A percentile compares a stretch with the other conserved stretches of the same genome.
phyloP scores from a whole-genome alignment of 1,140 invertebrate species.

The Drosophila fuyamai region DNA sequence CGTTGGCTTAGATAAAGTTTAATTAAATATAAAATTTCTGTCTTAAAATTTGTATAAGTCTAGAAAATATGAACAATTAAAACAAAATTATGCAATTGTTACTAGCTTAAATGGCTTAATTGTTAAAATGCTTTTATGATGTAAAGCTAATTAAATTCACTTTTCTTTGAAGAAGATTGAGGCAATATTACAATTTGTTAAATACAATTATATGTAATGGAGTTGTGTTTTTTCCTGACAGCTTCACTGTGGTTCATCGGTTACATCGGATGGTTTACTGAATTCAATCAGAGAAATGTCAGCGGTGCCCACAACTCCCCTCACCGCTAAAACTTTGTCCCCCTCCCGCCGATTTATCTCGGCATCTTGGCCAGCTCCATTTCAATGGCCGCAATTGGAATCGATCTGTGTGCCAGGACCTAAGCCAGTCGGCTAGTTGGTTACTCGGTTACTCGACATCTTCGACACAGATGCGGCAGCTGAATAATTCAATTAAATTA shows the following conservation, averaged over 20 bases:
- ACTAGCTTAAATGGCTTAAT: too few relatives aligned
- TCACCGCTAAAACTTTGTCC: background rate
- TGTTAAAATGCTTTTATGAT: too few relatives aligned
- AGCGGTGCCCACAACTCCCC: conserved; percentile 2
- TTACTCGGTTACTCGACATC: conserved; percentile 17
- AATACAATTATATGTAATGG: too few relatives aligned
- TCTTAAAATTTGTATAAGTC: too few relatives aligned
- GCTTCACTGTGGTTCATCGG: conserved; percentile 2
- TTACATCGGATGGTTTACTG: conserved; percentile 21
- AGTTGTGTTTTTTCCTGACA: background rate
- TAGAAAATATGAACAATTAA: too few relatives aligned
- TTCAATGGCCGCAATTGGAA: conserved; percentile 33
- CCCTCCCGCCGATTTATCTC: background rate
- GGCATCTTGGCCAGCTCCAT: conserved; percentile 32
- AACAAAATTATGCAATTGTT: too few relatives aligned
- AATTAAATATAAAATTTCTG: too few relatives aligned
- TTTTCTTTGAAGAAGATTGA: too few relatives aligned
- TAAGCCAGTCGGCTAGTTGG: conserved; percentile 14
- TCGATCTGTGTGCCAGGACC: conserved; percentile 29
- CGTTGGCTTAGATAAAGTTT: too few relatives aligned
- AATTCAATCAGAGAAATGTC: conserved; percentile 44
- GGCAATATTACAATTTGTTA: too few relatives aligned
- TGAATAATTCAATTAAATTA: conserved; percentile 79
- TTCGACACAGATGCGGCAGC: conserved; percentile 32
- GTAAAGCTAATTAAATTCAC: too few relatives aligned